Evolutionary conservation across 2,797 vertebrate species (phyloP).

Genomic region (Tangara arthus): DNA sequence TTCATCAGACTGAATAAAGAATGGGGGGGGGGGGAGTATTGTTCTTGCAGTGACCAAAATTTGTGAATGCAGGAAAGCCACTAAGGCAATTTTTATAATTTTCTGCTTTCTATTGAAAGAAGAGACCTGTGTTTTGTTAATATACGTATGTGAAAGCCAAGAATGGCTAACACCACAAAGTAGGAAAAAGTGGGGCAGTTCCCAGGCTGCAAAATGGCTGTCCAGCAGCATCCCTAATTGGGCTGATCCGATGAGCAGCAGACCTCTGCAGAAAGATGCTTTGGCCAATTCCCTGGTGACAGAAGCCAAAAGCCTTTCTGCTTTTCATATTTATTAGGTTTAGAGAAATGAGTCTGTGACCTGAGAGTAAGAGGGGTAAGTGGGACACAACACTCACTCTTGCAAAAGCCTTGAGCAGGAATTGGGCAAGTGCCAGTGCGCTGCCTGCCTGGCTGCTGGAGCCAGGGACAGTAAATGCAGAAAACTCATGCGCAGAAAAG

Average conservation of each 20-base stretch:
- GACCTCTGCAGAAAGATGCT: not conserved
- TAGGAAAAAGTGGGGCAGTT: not conserved
- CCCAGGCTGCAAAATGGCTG: not conserved
- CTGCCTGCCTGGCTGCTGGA: not conserved
- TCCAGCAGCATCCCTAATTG: not conserved
- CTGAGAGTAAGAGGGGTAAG: constrained; percentile 20
- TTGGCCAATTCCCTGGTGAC: not conserved
- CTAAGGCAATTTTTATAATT: not conserved
- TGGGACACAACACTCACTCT: not conserved
- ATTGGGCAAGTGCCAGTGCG: not conserved
- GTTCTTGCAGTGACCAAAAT: not conserved
- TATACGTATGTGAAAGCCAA: not conserved
- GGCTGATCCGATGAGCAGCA: not conserved
- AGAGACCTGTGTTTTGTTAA: not conserved
- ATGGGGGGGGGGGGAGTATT: fast-evolving
- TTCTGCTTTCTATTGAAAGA: not conserved
- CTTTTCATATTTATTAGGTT: not conserved
- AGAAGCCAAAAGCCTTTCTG: constrained; percentile 20
- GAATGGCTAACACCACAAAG: not conserved
- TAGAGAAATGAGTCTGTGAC: constrained; percentile 41
- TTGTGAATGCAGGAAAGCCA: not conserved
- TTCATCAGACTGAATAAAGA: not conserved
- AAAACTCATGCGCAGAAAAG: not conserved
- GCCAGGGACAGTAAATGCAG: not conserved
- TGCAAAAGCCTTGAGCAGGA: not conserved